Conservation (phyloP, 2,113 vertebrate species). For the Elanus axillaris region DNA sequence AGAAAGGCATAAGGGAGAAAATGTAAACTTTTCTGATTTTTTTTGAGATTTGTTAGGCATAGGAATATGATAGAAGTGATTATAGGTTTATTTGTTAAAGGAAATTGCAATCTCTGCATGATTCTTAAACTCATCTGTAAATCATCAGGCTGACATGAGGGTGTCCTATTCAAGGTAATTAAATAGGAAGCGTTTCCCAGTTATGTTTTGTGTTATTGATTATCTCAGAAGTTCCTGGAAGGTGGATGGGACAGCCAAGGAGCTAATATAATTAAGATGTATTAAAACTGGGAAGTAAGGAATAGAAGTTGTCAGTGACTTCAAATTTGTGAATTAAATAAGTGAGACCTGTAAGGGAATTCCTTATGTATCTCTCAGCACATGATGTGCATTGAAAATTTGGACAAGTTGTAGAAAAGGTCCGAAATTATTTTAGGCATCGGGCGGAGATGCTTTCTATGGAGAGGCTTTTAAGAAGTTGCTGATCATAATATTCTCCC, state of each 20-base stretch:
- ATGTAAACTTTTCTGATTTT: background rate
- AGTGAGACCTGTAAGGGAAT: background rate
- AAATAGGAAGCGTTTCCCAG: background rate
- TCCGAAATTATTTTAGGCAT: background rate
- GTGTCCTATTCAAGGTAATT: background rate
- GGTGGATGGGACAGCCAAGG: background rate
- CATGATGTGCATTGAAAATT: rapidly evolving
- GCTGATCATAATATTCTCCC: background rate
- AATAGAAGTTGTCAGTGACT: background rate
- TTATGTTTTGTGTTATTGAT: background rate
- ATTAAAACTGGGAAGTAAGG: background rate
- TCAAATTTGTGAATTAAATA: background rate
- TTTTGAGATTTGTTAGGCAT: background rate
- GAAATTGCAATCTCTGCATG: background rate
- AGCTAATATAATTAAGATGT: background rate
- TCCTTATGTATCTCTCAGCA: background rate
- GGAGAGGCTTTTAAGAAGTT: background rate
- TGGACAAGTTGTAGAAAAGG: background rate
- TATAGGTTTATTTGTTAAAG: background rate
- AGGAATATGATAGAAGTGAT: background rate
- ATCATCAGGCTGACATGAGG: background rate
- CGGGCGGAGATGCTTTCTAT: background rate
- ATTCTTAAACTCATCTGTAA: background rate
- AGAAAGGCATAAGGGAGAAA: background rate
- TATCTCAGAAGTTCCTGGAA: background rate